Percentiles rank a stretch among this genome's conserved stretches.
Conservation (phyloP, 2,113 vertebrate species). For the Hoplias malabaricus region DNA sequence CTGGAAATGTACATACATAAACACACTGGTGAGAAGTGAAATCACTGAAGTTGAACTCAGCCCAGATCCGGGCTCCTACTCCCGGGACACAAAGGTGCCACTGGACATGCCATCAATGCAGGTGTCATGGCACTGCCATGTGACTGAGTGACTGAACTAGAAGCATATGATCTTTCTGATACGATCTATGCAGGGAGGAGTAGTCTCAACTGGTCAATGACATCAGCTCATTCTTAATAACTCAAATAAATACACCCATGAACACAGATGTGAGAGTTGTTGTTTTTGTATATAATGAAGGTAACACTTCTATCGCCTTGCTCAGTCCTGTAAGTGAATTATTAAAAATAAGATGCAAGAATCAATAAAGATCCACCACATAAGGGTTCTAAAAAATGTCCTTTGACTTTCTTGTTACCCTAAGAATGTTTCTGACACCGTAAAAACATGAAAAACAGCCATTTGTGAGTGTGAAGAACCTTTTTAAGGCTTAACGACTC, state of each 20-base stretch:
- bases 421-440: too few species aligned
- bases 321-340: too few species aligned
- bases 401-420: too few species aligned
- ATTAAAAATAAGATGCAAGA: too few species aligned
- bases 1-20: not conserved
- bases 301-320: too few species aligned
- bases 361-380: too few species aligned
- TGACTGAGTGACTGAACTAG: constrained; percentile 17
- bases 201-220: constrained; percentile 8
- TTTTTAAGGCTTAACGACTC: not conserved
- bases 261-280: not conserved
- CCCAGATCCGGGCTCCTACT: constrained; percentile 31
- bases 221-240: not conserved
- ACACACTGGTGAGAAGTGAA: constrained; percentile 26
- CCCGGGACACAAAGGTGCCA: constrained; percentile 20
- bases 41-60: constrained; percentile 12
- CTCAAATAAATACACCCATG: not conserved
- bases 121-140: constrained; percentile 34
- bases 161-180: constrained; percentile 26
- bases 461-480: not conserved
- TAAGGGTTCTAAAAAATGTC: too few species aligned
- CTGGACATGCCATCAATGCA: constrained; percentile 33
- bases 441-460: not conserved
- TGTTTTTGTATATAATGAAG: too few species aligned
- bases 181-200: constrained; percentile 30